Conservation (phyloP, 2,113 vertebrate species). For the Cavia porcellus region DNA sequence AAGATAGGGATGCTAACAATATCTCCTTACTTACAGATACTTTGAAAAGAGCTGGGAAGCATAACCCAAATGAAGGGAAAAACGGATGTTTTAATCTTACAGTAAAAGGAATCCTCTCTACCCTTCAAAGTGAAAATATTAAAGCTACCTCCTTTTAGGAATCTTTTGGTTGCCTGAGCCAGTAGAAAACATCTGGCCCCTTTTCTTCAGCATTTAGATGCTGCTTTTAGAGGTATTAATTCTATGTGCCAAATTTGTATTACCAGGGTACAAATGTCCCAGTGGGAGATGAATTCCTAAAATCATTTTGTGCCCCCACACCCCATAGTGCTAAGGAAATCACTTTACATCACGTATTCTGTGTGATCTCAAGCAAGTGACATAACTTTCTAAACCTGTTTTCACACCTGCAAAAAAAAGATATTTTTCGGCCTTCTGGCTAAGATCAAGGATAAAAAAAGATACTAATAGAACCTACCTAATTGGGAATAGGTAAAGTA, state of each 20-base stretch:
- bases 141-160: background rate
- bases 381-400: background rate
- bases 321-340: background rate
- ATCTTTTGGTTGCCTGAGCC: background rate
- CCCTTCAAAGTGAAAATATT: background rate
- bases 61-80: background rate
- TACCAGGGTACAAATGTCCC: background rate
- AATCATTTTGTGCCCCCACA: background rate
- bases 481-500: background rate
- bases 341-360: background rate
- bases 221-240: background rate
- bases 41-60: background rate
- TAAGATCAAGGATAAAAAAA: background rate
- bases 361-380: background rate
- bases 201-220: fast-evolving
- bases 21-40: background rate
- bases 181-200: background rate
- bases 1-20: background rate
- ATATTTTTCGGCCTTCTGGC: background rate
- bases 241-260: background rate
- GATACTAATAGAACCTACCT: background rate
- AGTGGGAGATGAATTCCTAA: background rate
- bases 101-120: background rate
- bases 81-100: background rate
- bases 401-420: background rate